Conservation (phyloP, 2,113 vertebrate genomes). For the Piliocolobus tephrosceles region DNA sequence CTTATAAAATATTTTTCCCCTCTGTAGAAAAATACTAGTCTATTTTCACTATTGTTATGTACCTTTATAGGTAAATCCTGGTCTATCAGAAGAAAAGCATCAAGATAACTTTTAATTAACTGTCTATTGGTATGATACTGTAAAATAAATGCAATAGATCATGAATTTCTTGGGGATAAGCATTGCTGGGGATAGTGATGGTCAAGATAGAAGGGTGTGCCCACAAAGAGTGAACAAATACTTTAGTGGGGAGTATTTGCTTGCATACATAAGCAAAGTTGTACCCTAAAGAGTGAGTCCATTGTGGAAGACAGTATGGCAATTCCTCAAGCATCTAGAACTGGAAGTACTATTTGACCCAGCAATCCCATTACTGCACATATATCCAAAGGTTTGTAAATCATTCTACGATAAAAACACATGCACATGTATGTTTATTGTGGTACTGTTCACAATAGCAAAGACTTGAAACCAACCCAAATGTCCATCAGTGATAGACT, state of each 20-base stretch:
- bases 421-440: too few relatives aligned
- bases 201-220: not conserved
- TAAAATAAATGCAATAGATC: not conserved
- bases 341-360: too few relatives aligned
- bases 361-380: too few relatives aligned
- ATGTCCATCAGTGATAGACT: too few relatives aligned
- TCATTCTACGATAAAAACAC: too few relatives aligned
- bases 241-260: not conserved
- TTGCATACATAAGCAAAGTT: not conserved
- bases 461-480: too few relatives aligned
- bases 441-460: too few relatives aligned
- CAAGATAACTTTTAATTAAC: not conserved
- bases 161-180: not conserved
- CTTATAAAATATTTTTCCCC: not conserved
- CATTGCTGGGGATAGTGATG: not conserved
- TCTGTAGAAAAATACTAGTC: not conserved
- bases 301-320: too few relatives aligned
- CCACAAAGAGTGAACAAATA: not conserved
- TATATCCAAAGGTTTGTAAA: too few relatives aligned
- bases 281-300: not conserved
- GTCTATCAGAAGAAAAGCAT: not conserved
- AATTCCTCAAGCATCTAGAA: too few relatives aligned
- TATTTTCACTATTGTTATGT: not conserved
- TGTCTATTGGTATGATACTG: not conserved
- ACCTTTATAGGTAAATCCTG: not conserved